A percentile compares a stretch with the other conserved stretches of the same genome.
phyloP scores from a whole-genome alignment of 2,113 vertebrate species.

The Chroicocephalus ridibundus region DNA sequence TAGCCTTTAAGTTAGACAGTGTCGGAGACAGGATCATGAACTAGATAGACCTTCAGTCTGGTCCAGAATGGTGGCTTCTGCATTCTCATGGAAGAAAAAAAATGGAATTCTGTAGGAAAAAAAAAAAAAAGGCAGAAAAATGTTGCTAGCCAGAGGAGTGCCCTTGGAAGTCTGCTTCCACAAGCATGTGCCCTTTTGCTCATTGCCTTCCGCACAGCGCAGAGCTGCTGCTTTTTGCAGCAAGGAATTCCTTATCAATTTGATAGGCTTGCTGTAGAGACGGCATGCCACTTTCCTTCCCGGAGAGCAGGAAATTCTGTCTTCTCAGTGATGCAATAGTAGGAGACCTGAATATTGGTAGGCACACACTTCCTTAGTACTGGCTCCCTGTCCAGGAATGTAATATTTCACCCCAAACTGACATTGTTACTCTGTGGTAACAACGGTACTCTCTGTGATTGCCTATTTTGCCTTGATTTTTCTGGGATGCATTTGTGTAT shows the following conservation, averaged over 20 bases:
- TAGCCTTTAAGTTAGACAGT: neutral
- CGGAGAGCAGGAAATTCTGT: neutral
- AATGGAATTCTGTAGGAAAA: rapidly evolving
- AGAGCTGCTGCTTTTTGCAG: neutral
- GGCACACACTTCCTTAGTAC: neutral
- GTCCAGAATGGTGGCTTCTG: neutral
- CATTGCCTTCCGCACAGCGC: neutral
- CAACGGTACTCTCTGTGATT: neutral
- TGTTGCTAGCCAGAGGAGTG: neutral
- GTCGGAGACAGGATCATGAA: neutral
- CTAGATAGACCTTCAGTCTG: neutral
- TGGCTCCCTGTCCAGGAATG: neutral
- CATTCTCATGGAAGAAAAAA: neutral
- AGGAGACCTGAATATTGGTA: neutral
- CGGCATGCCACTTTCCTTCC: neutral
- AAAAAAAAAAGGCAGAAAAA: neutral
- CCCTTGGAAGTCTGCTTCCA: neutral
- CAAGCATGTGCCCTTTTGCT: neutral
- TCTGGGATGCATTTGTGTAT: neutral
- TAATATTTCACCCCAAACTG: neutral
- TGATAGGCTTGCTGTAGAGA: neutral
- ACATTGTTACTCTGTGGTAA: neutral
- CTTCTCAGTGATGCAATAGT: neutral
- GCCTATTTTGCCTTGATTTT: neutral
- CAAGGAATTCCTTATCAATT: neutral